Percentiles rank a stretch among this genome's conserved stretches.
Evolutionary conservation across 1,140 invertebrate species (phyloP).

Genomic region (Leptonema lineaticorne): DNA sequence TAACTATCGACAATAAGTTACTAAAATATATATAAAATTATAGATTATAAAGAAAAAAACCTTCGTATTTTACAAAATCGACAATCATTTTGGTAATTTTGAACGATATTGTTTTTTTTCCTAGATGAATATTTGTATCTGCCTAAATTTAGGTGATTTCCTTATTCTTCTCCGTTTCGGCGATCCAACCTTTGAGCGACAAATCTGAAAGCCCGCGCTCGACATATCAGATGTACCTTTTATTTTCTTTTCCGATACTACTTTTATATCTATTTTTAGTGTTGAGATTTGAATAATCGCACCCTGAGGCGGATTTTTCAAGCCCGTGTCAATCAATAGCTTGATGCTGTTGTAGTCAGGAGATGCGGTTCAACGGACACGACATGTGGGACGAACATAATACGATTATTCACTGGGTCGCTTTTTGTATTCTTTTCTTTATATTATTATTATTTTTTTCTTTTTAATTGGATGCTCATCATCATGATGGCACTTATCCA

Average conservation of each 20-base stretch:
- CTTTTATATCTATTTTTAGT: neutral
- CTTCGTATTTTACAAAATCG: neutral
- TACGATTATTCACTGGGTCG: conserved; percentile 10
- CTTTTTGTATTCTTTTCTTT: neutral
- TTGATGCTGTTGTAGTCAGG: neutral
- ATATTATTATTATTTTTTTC: neutral
- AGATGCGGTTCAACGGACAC: conserved; percentile 15
- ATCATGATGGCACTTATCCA: neutral
- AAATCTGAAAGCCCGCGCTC: too few relatives aligned
- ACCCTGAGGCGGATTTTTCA: conserved; percentile 1
- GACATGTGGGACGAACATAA: conserved; percentile 14
- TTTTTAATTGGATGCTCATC: conserved; percentile 4
- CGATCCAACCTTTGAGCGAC: too few relatives aligned
- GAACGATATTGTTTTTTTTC: too few relatives aligned
- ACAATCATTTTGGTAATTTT: too few relatives aligned
- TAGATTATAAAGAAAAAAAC: neutral
- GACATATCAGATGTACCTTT: too few relatives aligned
- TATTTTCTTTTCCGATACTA: too few relatives aligned
- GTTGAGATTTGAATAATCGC: conserved; percentile 10
- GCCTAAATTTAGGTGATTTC: too few relatives aligned
- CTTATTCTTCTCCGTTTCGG: too few relatives aligned
- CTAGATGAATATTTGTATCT: too few relatives aligned
- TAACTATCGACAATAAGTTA: too few relatives aligned
- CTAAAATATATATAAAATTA: neutral
- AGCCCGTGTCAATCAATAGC: conserved; percentile 3